phyloP scores from a whole-genome alignment of 1,140 invertebrate genomes.

The Trichomalopsis sarcophagae region DNA sequence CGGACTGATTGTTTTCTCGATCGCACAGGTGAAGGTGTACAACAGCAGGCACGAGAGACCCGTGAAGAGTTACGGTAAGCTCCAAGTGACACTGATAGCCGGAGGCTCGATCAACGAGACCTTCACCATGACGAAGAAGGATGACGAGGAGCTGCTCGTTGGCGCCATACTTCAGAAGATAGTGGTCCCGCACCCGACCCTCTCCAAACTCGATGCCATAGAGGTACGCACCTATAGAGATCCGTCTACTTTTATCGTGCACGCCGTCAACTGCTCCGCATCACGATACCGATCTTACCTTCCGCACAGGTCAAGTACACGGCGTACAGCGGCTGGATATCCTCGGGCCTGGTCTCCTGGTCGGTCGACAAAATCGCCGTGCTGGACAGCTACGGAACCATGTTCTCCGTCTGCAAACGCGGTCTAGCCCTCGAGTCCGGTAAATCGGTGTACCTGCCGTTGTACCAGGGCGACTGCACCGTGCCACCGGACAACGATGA shows the following conservation, averaged over 20 bases:
- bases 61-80: slow-evolving; percentile 85
- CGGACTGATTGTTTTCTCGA: not conserved
- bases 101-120: slow-evolving; percentile 90
- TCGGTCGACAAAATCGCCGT: slow-evolving; percentile 89
- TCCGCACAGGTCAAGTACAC: slow-evolving; percentile 84
- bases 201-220: slow-evolving; percentile 78
- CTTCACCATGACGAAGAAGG: slow-evolving; percentile 89
- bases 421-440: slow-evolving; percentile 85
- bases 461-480: slow-evolving; percentile 87
- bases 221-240: slow-evolving; percentile 61
- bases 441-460: slow-evolving; percentile 80
- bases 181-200: slow-evolving; percentile 90
- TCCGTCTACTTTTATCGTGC: too few relatives aligned
- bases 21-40: slow-evolving; percentile 81
- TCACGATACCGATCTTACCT: not conserved
- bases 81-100: slow-evolving; percentile 89
- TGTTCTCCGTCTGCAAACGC: slow-evolving; percentile 86
- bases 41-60: slow-evolving; percentile 81
- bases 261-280: not conserved
- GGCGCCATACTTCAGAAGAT: slow-evolving; percentile 85
- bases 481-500: slow-evolving; percentile 68
- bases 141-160: slow-evolving; percentile 84
- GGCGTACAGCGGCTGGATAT: slow-evolving; percentile 93
- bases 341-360: slow-evolving; percentile 86
- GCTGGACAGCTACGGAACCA: slow-evolving; percentile 89